Evolutionary conservation across 2,888 invertebrate species (phyloP).

Genomic region (Drosophila quinaria): DNA sequence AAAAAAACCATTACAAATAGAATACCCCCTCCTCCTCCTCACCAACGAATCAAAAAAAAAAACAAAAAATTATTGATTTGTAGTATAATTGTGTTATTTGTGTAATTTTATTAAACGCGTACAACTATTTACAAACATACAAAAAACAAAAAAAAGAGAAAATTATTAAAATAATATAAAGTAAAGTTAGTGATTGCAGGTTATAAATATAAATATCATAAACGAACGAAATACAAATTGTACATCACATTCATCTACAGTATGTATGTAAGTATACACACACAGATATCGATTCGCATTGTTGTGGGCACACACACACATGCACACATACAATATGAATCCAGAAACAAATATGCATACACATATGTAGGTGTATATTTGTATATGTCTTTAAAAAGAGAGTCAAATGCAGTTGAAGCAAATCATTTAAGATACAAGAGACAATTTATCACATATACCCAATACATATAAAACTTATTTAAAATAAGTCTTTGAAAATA

Average conservation of each 20-base stretch:
- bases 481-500: slow-evolving; percentile 55
- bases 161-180: slow-evolving; percentile 3
- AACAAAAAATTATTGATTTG: slow-evolving; percentile 10
- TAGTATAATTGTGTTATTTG: slow-evolving; percentile 40
- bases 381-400: background rate
- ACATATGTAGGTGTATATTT: background rate
- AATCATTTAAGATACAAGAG: slow-evolving; percentile 37
- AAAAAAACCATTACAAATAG: background rate
- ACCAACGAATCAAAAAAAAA: background rate
- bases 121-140: slow-evolving; percentile 28
- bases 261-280: background rate
- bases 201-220: slow-evolving; percentile 6
- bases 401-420: slow-evolving; percentile 5
- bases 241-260: background rate
- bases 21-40: background rate
- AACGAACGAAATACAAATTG: background rate
- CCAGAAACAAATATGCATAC: background rate
- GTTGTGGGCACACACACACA: background rate
- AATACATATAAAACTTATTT: slow-evolving; percentile 43
- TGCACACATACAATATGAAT: background rate
- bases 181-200: slow-evolving; percentile 15
- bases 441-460: slow-evolving; percentile 38
- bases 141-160: no score
- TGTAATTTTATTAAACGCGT: slow-evolving; percentile 36
- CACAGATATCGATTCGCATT: background rate